Conservation (phyloP, 2,888 invertebrate species). For the Elysia crispata region DNA sequence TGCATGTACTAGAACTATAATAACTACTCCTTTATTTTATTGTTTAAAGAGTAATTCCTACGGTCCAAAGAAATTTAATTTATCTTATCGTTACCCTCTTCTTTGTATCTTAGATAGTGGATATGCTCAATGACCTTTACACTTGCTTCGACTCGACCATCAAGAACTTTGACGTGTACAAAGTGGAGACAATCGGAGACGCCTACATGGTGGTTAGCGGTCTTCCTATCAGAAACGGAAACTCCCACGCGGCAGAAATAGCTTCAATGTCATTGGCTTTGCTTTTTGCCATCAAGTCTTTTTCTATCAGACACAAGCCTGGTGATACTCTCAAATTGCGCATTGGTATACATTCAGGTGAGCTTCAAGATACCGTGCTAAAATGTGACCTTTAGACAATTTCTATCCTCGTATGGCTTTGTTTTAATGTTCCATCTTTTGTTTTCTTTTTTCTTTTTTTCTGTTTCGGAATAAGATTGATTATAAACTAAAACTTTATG, state of each 20-base stretch:
- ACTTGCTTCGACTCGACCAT: conserved; percentile 97
- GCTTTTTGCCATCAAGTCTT: conserved; percentile 71
- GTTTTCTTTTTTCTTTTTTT: no score
- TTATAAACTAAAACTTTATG: no score
- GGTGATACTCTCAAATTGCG: conserved; percentile 71
- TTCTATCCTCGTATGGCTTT: no score
- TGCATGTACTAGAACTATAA: no score
- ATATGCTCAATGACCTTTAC: conserved; percentile 97
- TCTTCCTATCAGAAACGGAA: conserved; percentile 73
- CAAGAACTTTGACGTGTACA: conserved; percentile 97
- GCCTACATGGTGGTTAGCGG: conserved; percentile 77
- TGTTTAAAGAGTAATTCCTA: no score
- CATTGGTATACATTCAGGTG: conserved; percentile 76
- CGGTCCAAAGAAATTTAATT: no score
- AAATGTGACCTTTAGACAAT: no score
- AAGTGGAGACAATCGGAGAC: conserved; percentile 82
- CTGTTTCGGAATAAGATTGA: no score
- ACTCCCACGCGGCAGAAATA: conserved; percentile 76
- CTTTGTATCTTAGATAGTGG: conserved; percentile 86
- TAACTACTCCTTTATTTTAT: no score
- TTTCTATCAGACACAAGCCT: conserved; percentile 70
- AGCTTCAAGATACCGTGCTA: neutral
- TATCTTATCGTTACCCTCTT: neutral
- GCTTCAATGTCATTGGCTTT: conserved; percentile 76
- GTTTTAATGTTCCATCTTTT: no score